Evolutionary conservation across 2,888 invertebrate species (phyloP).

Genomic region (Mythimna ferrago): DNA sequence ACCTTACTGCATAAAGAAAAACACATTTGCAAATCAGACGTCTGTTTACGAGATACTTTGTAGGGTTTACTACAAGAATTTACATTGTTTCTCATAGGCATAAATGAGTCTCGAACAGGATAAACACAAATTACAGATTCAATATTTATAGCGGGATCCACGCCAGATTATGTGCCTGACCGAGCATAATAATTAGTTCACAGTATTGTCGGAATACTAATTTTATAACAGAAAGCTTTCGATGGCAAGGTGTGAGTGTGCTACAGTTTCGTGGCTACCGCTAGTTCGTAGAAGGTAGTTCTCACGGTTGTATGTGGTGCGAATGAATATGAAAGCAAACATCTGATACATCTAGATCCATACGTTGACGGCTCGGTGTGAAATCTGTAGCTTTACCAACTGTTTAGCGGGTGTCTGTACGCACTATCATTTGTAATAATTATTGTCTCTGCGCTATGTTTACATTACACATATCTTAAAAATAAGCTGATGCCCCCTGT

Average conservation of each 20-base stretch:
- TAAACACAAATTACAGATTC: constrained; percentile 68
- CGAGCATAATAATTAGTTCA: constrained; percentile 82
- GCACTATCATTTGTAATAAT: constrained; percentile 90
- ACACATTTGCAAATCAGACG: constrained; percentile 42
- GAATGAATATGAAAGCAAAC: constrained; percentile 89
- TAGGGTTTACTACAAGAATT: constrained; percentile 56
- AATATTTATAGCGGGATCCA: constrained; percentile 70
- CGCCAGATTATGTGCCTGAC: constrained; percentile 68
- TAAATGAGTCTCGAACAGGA: constrained; percentile 57
- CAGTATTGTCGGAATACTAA: constrained; percentile 82
- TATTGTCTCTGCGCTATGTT: constrained; percentile 90
- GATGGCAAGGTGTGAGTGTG: constrained; percentile 81
- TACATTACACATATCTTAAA: constrained; percentile 81
- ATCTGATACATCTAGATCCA: constrained; percentile 90
- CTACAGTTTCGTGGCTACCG: constrained; percentile 85
- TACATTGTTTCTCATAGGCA: constrained; percentile 59
- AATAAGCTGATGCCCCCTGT: constrained; percentile 78
- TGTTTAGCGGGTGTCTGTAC: constrained; percentile 88
- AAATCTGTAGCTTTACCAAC: constrained; percentile 90
- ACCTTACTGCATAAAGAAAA: constrained; percentile 39
- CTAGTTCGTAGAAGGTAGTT: constrained; percentile 83
- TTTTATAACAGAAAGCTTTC: constrained; percentile 75
- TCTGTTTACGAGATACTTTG: constrained; percentile 59
- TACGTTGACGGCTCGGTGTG: constrained; percentile 90
- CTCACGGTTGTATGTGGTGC: constrained; percentile 88